Base-by-base conservation (phyloP, 2,113 vertebrate species). In the Caranx melampygus region DNA sequence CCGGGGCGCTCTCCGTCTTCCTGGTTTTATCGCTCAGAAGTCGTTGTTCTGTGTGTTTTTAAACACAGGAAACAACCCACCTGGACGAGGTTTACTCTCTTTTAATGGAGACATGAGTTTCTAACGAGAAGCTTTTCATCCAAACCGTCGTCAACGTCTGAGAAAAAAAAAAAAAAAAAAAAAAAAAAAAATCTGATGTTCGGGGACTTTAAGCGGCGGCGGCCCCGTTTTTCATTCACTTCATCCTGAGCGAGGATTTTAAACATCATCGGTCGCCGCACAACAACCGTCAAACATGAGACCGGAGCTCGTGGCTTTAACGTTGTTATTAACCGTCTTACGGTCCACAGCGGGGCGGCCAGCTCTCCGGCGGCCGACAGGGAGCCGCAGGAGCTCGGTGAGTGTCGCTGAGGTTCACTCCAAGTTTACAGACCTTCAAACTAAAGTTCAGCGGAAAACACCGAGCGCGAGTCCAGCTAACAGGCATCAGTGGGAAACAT, bases 21-120 rank as follows among this genome's bases (percentile, higher is more conserved):
- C 90, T 89, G 86, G 76, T 83, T 86, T 51, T 35, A 5, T 5
- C 16, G 34, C 35, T 34, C 3, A 31, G 20, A 21, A 61, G 40
- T 9, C 20, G 59, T 35, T 37, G 58, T 47, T 51, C 18, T 26
- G 37, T 3, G 3, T 0, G 5, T 60, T 75, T 69, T 15, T 13
- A 31, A 5, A 33, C 51, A 33, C 44, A 73, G 40, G 3, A 54
- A 45, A 59, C 58, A 51, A 47, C 35, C 2, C 7, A 45, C 1
- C 26, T 18, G 49, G 18, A 7, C 10, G 5, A 14, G 6, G 15
- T 16, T 61, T 21, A 0, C 1, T 4, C 10, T 1, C 5, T 1
- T 51, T 66, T n/a, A 3, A 1, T 5, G 2, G 8, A 13, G 18
- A 59, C 44, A 75, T 10, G 34, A 5, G 34, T 8, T 18, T 66